Percentiles rank a stretch among this genome's conserved stretches.
phyloP scores from a whole-genome alignment of 2,888 invertebrate genomes.

The Erebia palarica region DNA sequence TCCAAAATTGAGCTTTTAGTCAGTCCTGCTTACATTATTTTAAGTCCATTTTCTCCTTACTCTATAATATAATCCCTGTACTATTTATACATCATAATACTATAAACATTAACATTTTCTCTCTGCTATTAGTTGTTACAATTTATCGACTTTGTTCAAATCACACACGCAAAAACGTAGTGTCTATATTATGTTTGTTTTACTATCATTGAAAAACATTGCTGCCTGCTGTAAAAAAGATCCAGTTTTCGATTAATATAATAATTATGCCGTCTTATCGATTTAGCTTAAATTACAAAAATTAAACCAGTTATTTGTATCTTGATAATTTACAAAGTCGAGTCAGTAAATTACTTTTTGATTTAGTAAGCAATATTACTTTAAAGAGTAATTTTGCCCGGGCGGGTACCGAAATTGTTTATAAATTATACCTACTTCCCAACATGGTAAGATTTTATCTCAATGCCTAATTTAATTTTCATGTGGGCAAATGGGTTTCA shows the following conservation, averaged over 20 bases:
- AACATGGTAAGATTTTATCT: slow-evolving; percentile 22
- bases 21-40: background rate
- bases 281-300: too few species aligned
- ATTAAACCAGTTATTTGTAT: background rate
- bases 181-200: too few species aligned
- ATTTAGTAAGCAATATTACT: slow-evolving; percentile 16
- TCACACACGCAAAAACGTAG: too few species aligned
- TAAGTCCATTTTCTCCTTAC: background rate
- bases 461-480: slow-evolving; percentile 23
- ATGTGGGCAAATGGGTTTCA: slow-evolving; percentile 20
- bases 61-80: background rate
- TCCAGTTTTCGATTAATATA: too few species aligned
- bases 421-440: slow-evolving; percentile 17
- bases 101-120: too few species aligned
- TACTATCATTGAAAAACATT: too few species aligned
- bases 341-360: slow-evolving; percentile 12
- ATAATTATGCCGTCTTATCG: too few species aligned
- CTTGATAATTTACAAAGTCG: slow-evolving; percentile 2
- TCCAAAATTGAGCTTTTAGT: background rate
- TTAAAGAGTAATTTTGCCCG: slow-evolving; percentile 4
- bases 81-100: too few species aligned
- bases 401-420: slow-evolving; percentile 15
- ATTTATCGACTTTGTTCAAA: too few species aligned
- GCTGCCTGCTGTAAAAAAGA: too few species aligned
- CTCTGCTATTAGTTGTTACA: too few species aligned